Evolutionary conservation across 2,888 invertebrate genomes (phyloP).

Genomic region (Hirudinaria manillensis): DNA sequence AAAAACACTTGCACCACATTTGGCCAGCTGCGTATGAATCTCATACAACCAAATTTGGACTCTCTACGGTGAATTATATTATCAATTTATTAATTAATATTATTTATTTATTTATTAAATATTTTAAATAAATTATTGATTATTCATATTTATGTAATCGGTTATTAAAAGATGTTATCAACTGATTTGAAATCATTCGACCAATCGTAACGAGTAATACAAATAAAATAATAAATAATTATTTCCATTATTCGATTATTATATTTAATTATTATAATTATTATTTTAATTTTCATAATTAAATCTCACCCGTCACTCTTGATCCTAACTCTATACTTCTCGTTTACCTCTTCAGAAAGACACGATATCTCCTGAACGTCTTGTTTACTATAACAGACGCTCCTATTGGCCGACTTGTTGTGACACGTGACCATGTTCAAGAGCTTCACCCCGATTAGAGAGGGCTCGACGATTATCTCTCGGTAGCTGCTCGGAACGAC

Average conservation of each 20-base stretch:
- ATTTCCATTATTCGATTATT: too few species aligned
- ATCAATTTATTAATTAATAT: background rate
- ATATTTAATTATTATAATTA: too few species aligned
- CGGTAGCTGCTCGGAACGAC: background rate
- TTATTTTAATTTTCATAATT: background rate
- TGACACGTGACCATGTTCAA: background rate
- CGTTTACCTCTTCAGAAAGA: constrained; percentile 14
- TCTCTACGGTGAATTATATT: background rate
- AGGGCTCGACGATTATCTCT: background rate
- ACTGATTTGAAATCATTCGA: too few species aligned
- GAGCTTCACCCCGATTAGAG: background rate
- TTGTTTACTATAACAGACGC: background rate
- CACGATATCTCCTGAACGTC: background rate
- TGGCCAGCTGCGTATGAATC: constrained; percentile 5
- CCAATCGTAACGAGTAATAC: too few species aligned
- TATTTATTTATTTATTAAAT: background rate
- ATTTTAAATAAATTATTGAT: too few species aligned
- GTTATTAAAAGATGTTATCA: too few species aligned
- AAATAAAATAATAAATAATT: too few species aligned
- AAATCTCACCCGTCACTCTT: background rate
- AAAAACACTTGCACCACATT: background rate
- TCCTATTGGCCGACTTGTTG: background rate
- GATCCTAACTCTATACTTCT: constrained; percentile 7
- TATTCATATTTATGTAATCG: too few species aligned
- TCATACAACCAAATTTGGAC: background rate